phyloP scores from a whole-genome alignment of 2,888 invertebrate genomes.

The Himalopsyche japonica region DNA sequence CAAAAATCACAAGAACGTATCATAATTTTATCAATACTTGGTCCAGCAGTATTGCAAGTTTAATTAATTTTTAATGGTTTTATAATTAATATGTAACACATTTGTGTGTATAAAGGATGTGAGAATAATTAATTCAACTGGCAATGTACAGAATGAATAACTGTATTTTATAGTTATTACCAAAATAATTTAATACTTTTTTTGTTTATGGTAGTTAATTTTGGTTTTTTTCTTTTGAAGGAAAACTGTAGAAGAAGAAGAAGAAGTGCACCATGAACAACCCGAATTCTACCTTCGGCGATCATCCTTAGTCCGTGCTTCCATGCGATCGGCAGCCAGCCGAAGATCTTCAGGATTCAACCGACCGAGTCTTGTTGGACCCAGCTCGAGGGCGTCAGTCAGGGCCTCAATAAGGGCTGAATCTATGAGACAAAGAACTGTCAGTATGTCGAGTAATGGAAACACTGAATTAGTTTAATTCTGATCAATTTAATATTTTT shows the following conservation, averaged over 20 bases:
- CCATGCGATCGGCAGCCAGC: constrained; percentile 36
- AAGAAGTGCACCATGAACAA: constrained; percentile 44
- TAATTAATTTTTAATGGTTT: too few species aligned
- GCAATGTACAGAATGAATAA: neutral
- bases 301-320: constrained; percentile 43
- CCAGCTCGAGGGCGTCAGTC: constrained; percentile 49
- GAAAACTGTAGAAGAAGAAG: constrained; percentile 37
- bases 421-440: constrained; percentile 9
- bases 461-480: neutral
- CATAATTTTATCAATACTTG: too few species aligned
- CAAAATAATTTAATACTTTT: too few species aligned
- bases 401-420: constrained; percentile 50
- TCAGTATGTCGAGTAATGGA: constrained; percentile 21
- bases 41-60: too few species aligned
- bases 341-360: constrained; percentile 47
- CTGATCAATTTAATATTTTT: neutral
- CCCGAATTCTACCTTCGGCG: constrained; percentile 49
- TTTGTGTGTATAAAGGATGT: too few species aligned
- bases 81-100: too few species aligned
- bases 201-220: too few species aligned
- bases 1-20: too few species aligned
- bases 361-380: constrained; percentile 45
- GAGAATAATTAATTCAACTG: too few species aligned
- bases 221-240: neutral
- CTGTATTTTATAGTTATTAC: too few species aligned